phyloP scores from a whole-genome alignment of 1,140 invertebrate species.

The Drosophila parvula region DNA sequence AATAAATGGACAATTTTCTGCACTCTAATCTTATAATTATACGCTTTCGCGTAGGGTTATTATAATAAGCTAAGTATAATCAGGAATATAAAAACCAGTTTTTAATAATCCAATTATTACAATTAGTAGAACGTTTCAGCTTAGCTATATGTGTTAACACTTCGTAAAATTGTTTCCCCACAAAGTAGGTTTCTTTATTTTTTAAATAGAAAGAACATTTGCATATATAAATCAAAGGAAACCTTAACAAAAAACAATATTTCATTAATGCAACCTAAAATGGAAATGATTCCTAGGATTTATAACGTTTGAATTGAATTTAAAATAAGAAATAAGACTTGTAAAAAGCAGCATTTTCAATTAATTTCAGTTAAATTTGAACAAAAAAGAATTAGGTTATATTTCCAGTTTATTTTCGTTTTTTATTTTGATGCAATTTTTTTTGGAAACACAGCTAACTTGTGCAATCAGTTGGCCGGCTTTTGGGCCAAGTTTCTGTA shows the following conservation, averaged over 20 bases:
- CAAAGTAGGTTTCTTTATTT: no score
- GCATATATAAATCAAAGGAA: no score
- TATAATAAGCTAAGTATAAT: constrained; percentile 7
- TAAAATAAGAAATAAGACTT: no score
- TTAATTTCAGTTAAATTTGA: background rate
- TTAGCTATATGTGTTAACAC: background rate
- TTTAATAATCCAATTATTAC: constrained; percentile 1
- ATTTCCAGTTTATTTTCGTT: no score
- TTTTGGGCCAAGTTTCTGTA: constrained; percentile 3
- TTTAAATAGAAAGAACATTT: background rate
- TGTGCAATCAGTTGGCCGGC: background rate
- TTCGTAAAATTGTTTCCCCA: background rate
- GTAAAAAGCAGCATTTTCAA: background rate
- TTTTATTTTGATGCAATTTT: background rate
- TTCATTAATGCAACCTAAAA: background rate
- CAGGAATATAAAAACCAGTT: background rate
- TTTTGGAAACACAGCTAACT: constrained; percentile 1
- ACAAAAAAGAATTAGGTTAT: background rate
- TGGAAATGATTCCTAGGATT: background rate
- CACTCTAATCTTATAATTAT: background rate
- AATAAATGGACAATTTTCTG: no score
- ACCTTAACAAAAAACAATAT: background rate
- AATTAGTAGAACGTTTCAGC: background rate
- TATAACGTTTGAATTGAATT: background rate
- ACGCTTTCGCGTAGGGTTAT: background rate